Conservation (phyloP, 2,797 vertebrate genomes). For the Nothura maculosa region DNA sequence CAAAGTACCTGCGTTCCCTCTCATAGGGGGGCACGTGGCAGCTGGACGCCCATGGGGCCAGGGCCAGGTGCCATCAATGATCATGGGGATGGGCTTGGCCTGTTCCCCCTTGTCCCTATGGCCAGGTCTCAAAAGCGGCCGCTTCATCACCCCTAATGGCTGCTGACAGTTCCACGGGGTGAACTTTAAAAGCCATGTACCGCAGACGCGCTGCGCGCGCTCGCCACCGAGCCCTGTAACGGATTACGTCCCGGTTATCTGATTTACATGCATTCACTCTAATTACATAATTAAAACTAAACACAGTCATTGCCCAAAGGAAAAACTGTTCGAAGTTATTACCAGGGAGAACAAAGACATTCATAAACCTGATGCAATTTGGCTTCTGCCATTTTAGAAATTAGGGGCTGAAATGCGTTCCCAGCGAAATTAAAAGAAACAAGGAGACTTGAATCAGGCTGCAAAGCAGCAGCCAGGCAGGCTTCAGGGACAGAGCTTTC, state of each 20-base stretch:
- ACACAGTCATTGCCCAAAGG: slow-evolving; percentile 30
- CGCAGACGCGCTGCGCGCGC: not conserved
- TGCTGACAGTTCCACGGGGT: slow-evolving; percentile 45
- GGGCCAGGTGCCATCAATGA: not conserved
- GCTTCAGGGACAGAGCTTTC: not conserved
- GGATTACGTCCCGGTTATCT: not conserved
- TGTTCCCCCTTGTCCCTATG: not conserved
- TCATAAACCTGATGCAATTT: not conserved
- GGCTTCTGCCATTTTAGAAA: not conserved
- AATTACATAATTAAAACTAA: slow-evolving; percentile 45
- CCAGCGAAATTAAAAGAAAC: not conserved
- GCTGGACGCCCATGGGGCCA: not conserved
- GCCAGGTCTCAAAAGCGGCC: not conserved
- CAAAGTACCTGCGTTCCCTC: not conserved
- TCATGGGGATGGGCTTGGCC: not conserved
- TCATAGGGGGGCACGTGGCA: no score
- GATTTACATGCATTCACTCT: slow-evolving; percentile 21
- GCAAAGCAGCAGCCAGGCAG: not conserved
- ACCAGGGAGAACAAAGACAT: slow-evolving; percentile 15
- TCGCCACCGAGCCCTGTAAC: not conserved
- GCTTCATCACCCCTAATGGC: slow-evolving; percentile 13
- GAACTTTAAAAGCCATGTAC: not conserved
- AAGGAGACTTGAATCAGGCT: not conserved
- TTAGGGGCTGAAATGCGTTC: not conserved
- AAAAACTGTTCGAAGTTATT: slow-evolving; percentile 3